Evolutionary conservation across 2,797 vertebrate species (phyloP), one percentile per base, ranked within the genome.

Genomic region (Hybognathus amarus): DNA sequence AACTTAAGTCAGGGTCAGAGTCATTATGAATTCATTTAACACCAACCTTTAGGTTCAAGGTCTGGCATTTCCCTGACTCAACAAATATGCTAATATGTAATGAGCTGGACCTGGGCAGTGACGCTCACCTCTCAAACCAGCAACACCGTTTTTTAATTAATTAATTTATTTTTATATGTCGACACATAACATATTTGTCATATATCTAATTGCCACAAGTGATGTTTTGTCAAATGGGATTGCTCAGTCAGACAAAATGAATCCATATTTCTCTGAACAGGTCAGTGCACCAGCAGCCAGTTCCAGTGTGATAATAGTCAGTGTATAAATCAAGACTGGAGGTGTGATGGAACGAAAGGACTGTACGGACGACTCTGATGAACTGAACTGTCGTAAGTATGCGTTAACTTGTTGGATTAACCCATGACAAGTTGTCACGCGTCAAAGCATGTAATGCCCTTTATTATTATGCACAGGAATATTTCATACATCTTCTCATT

Each of bases 331-430:
- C 86, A 70, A 70, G 85, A 59, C n/a, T 94, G 93, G 93, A 88
- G 82, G 63, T 94, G 94, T 82, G 93, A 94, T 64, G 94, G 93
- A 22, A 92, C 91, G 0, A 93, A n/a, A 92, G 42, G 94, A 94
- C 84, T 95, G 94, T 79, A 77, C 86, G 10, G 94, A 94, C 18
- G 91, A 94, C 86, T 93, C 93, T 1, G 94, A 94, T 87, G 94
- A 95, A 85, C 83, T 82, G 30, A 94, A 92, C 86, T 94, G 94
- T 82, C 90, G 93, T 94, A 87, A 94, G 93, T 91, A 64, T 47
- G n/a, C 56, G 45, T 10, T 45, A 18, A 33, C 18, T 30, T 73
- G 10, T 30, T 71, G 24, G 45, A 50, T 33, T 54, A n/a, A 63
- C 36, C n/a, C 54, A 63, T 77, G 2, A 5, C n/a, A 63, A 33